phyloP scores from a whole-genome alignment of 2,797 vertebrate genomes.

The Coregonus suidteri region DNA sequence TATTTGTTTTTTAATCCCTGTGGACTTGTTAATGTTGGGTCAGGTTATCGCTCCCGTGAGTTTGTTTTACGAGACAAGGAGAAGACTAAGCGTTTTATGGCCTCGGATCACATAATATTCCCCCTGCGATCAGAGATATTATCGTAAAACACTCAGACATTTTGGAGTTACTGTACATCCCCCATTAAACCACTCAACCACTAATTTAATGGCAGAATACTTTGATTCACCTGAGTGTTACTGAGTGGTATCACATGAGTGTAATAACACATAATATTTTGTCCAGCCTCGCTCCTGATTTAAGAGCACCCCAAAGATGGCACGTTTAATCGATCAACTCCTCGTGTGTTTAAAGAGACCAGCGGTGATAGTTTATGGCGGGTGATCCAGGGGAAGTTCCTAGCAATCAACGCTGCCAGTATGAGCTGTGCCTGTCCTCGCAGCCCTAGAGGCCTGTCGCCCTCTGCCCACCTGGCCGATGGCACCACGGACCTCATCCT shows the following conservation, averaged over 20 bases:
- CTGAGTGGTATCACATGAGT: not conserved
- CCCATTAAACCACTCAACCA: not conserved
- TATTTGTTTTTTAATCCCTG: conserved; percentile 56
- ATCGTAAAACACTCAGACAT: conserved; percentile 41
- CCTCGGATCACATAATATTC: conserved; percentile 44
- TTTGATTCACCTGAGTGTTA: conserved; percentile 22
- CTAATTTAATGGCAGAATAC: not conserved
- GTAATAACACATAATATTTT: not conserved
- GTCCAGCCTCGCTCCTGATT: not conserved
- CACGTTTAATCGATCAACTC: not conserved
- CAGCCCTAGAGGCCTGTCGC: conserved; percentile 90
- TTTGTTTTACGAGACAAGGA: conserved; percentile 60
- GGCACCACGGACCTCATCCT: conserved; percentile 94
- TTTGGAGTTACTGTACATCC: conserved; percentile 26
- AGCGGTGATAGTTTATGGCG: conserved; percentile 77
- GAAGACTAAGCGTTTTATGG: conserved; percentile 59
- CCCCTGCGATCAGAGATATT: conserved; percentile 48
- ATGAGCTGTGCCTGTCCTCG: conserved; percentile 96
- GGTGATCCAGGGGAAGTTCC: conserved; percentile 88
- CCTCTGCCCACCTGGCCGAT: conserved; percentile 91
- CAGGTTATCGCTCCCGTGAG: conserved; percentile 58
- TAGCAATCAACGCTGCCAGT: conserved; percentile 90
- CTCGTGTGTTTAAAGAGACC: conserved; percentile 67
- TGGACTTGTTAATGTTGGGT: conserved; percentile 59
- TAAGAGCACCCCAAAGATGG: not conserved